Evolutionary conservation across 1,140 invertebrate species (phyloP).

Genomic region (Apis cerana): DNA sequence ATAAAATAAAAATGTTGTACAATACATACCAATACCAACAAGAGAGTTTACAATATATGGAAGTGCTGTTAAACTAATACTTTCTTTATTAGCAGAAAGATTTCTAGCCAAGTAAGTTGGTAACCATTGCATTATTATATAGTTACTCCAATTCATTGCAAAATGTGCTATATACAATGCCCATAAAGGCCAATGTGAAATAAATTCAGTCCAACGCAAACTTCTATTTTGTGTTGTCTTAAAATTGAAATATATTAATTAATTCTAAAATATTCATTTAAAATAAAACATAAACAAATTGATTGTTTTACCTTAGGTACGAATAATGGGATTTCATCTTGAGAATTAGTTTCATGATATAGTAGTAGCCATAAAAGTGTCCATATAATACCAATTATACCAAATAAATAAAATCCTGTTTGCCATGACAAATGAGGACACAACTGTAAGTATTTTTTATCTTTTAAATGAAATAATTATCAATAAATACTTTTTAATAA

Average conservation of each 20-base stretch:
- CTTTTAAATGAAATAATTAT: conserved; percentile 4
- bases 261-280: background rate
- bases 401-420: conserved; percentile 88
- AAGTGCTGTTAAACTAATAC: conserved; percentile 89
- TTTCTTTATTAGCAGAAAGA: conserved; percentile 86
- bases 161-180: conserved; percentile 91
- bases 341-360: conserved; percentile 83
- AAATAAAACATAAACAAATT: background rate
- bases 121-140: conserved; percentile 93
- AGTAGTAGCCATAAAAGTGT: conserved; percentile 85
- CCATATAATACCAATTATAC: conserved; percentile 87
- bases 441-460: conserved; percentile 73
- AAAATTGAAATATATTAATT: conserved; percentile 29
- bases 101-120: conserved; percentile 88
- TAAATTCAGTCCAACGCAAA: conserved; percentile 86
- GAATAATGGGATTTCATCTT: conserved; percentile 86
- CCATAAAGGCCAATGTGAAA: conserved; percentile 89
- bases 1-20: background rate
- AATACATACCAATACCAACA: conserved; percentile 85
- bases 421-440: conserved; percentile 86
- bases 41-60: conserved; percentile 90
- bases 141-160: conserved; percentile 92
- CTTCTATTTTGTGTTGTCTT: conserved; percentile 82
- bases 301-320: conserved; percentile 83
- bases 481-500: background rate